Base-by-base conservation (phyloP, 2,888 invertebrate species). In the Minunthozetes semirufus region DNA sequence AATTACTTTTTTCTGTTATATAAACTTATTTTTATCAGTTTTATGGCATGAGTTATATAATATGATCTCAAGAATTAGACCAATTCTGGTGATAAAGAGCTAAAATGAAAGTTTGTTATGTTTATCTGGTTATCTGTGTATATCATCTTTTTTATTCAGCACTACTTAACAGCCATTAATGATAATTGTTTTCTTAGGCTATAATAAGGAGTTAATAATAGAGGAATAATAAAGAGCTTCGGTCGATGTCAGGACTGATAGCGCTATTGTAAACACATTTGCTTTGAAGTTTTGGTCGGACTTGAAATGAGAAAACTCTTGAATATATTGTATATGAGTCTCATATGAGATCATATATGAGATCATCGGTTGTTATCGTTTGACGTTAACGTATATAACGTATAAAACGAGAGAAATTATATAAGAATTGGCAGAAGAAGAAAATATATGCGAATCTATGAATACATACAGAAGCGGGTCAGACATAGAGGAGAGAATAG, bases 381-480 rank as follows among this genome's bases (percentile, higher is more conserved):
- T 63, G 63, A 63, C 63, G 38, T 63, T 33, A 63, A 59, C 50
- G 33, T 61, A 13, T 27, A 19, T n/a, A n/a, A n/a, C n/a, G n/a
- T n/a, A n/a, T n/a, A n/a, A 63, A 13, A 33, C 17, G 25, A n/a
- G 29, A 17, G 33, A 22, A 22, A 56, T 25, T 56, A 25, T 48
- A 48, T 25, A 56, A 22, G 56, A 56, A 56, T 22, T 56, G 15
- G 56, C 56, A 56, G 22, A 13, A 19, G 38, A 63, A 63, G 17
- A 63, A 17, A 63, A 25, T 17, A 63, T 4, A n/a, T n/a, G 29
- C 13, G 25, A 56, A 6, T 15, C 2, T 29, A n/a, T 29, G 19
- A 63, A 27, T 33, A 19, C 29, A 33, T 19, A 63, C 63, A 63
- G 63, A 63, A 63, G 63, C 63, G 63, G 63, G 63, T 63, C 63